Evolutionary conservation across 2,113 vertebrate genomes (phyloP).

Genomic region (Podiceps cristatus): DNA sequence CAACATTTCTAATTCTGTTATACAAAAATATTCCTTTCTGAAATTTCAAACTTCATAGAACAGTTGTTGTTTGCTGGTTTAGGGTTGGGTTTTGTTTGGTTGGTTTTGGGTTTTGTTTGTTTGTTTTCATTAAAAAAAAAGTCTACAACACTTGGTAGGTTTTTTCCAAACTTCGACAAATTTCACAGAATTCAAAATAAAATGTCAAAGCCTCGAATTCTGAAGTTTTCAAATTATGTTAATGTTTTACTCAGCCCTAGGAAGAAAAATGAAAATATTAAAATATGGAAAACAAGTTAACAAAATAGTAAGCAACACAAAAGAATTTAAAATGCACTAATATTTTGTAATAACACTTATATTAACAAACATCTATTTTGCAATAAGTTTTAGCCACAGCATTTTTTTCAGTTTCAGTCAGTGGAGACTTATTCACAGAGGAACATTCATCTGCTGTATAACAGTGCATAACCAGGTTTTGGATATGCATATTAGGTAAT

Average conservation of each 20-base stretch:
- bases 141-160: slow-evolving; percentile 47
- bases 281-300: slow-evolving; percentile 52
- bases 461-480: not conserved
- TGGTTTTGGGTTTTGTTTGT: not conserved
- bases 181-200: slow-evolving; percentile 64
- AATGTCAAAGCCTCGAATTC: slow-evolving; percentile 66
- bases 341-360: not conserved
- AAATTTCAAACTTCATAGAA: slow-evolving; percentile 59
- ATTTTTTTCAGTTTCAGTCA: not conserved
- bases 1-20: slow-evolving; percentile 31
- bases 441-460: not conserved
- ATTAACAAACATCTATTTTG: not conserved
- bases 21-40: slow-evolving; percentile 45
- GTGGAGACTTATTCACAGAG: not conserved
- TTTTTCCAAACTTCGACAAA: slow-evolving; percentile 51
- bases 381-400: not conserved
- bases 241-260: slow-evolving; percentile 70
- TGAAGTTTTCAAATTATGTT: slow-evolving; percentile 72
- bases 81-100: not conserved
- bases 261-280: slow-evolving; percentile 71
- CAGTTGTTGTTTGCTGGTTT: not conserved
- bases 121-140: slow-evolving; percentile 12
- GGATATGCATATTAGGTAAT: not conserved
- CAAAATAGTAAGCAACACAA: slow-evolving; percentile 54
- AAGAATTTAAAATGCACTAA: slow-evolving; percentile 18